Base-by-base conservation (phyloP, 1,140 invertebrate genomes). In the Calephelis virginiensis region DNA sequence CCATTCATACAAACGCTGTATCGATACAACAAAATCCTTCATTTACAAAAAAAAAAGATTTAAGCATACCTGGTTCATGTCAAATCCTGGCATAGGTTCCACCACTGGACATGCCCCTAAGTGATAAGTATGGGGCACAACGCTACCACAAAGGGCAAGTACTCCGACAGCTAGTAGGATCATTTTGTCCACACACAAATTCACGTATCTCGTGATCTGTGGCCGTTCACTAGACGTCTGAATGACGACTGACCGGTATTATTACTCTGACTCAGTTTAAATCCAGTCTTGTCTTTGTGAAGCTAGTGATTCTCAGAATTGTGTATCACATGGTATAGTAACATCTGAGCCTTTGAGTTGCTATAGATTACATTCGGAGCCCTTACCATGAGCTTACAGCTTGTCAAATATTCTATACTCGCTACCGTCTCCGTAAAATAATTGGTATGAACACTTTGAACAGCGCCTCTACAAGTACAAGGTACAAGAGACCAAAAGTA, bases 71-170 rank as follows among this genome's bases (percentile, higher is more conserved):
- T 88, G 94, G 61, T 92, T 93, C 94, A 96, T 96, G 71, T 94
- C 92, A 80, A 96, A 96, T 60, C 93, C 92, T 8, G 89, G 75
- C 91, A 95, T 92, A 0, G 95, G 95, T 68, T 95, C 94, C 0
- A 96, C 94, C 0, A 92, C 79, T 1, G 95, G 95, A 82, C 95
- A 96, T n/a, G 83, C 85, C n/a, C 95, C 95, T 59, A 96, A 82
- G 71, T 95, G 94, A 81, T 96, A 96, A 0, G 94, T 93, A 74
- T 96, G 95, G 0, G 83, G 82, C 5, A 78, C 63, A 6, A 67
- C 84, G 70, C 75, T 68, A 6, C 82, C 82, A 53, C 73, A 77
- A 37, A 84, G 11, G 12, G 78, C 76, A n/a, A 89, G 65, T 45
- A 81, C 69, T 37, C 74, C 75, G 60, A 85, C 63, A 38, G 75